Evolutionary conservation across 2,797 vertebrate species (phyloP), one percentile per base, ranked within the genome.

Genomic region (Pteropus rufus): DNA sequence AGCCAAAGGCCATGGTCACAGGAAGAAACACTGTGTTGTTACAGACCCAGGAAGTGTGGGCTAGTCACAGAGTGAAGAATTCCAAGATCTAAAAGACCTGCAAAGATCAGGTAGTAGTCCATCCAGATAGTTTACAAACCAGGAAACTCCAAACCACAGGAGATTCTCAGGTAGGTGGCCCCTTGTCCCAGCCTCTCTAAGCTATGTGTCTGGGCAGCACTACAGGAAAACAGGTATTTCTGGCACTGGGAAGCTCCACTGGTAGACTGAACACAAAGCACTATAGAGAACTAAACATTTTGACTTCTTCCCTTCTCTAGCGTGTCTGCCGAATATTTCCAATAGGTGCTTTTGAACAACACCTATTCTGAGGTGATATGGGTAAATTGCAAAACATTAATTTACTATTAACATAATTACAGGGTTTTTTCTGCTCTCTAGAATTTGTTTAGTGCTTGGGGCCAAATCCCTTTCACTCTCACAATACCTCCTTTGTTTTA

Each of bases 391-490:
- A 96, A 98, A 97, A 83, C 80, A 91, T 95, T 96, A 64, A 98
- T 97, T 98, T 98, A 93, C 92, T 97, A 77, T 97, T 94, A 96
- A 86, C 93, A 90, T 97, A 97, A 97, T 93, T 97, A 94, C 80
- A 96, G 58, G 23, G 73, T 83, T 82, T 72, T 94, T 94, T n/a
- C 64, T 41, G 1, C 86, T 94, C 94, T 96, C 88, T 90, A 90
- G 12, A 96, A 89, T 95, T 15, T 5, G 67, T 84, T 95, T 95
- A 89, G 91, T 7, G n/a, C 94, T 97, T 0, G 0, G 91, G 93
- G 92, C 93, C 95, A 97, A 96, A 94, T 97, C 88, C 58, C 93
- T 95, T 97, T 95, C 89, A 95, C 19, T 92, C 56, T 7, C 70
- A 96, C 82, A 96, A 97, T 94, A 93, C 12, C 24, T 76, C 58